Conservation (phyloP, 2,888 invertebrate genomes). For the Metallyticus violacea region DNA sequence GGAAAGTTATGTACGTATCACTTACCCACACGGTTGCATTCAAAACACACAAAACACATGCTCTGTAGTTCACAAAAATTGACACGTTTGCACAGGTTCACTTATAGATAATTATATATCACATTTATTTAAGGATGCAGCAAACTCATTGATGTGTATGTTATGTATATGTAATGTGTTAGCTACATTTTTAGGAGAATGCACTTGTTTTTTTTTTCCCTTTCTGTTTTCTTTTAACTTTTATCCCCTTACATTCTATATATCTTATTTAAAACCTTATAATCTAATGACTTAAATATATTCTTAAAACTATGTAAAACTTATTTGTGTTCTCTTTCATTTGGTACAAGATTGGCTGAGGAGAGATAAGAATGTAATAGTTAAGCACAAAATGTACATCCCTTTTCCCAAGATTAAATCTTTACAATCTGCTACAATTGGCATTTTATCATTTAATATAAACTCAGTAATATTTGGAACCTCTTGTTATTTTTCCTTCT, state of each 20-base stretch:
- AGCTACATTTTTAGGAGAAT: slow-evolving; percentile 32
- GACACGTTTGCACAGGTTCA: slow-evolving; percentile 35
- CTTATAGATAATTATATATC: slow-evolving; percentile 32
- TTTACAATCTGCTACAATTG: slow-evolving; percentile 32
- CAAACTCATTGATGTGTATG: slow-evolving; percentile 27
- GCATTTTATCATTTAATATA: slow-evolving; percentile 26
- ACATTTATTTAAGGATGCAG: slow-evolving; percentile 36
- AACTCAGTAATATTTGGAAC: slow-evolving; percentile 4
- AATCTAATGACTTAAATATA: slow-evolving; percentile 38
- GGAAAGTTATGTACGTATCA: slow-evolving; percentile 34
- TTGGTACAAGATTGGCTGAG: slow-evolving; percentile 39
- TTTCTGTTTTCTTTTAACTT: background rate
- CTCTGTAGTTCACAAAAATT: slow-evolving; percentile 32
- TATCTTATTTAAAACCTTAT: slow-evolving; percentile 35
- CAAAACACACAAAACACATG: slow-evolving; percentile 4
- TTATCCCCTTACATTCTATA: slow-evolving; percentile 32
- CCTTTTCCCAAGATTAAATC: slow-evolving; percentile 31
- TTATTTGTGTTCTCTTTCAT: slow-evolving; percentile 33
- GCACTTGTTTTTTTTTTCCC: slow-evolving; percentile 31
- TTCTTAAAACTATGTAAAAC: slow-evolving; percentile 33
- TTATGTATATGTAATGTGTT: slow-evolving; percentile 26
- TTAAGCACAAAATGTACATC: slow-evolving; percentile 36
- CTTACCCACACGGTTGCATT: slow-evolving; percentile 26
- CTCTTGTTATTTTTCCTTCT: background rate
- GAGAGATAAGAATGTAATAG: slow-evolving; percentile 26